Evolutionary conservation across 2,888 invertebrate genomes (phyloP), one percentile per base, ranked within the genome.

Genomic region (Caenorhabditis sp.): DNA sequence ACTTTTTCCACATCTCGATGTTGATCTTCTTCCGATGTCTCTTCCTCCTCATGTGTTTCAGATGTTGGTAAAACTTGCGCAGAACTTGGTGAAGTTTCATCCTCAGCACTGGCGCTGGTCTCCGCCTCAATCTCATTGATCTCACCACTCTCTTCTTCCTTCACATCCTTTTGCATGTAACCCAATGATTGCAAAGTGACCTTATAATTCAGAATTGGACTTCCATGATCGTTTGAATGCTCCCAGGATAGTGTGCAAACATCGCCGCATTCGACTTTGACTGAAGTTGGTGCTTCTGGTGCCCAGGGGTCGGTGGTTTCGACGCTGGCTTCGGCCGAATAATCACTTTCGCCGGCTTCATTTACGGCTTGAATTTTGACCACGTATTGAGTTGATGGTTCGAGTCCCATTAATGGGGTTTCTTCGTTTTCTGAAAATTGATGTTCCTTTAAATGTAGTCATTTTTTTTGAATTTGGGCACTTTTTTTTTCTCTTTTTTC

Each of bases 181-280:
- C 21, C 36, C 23, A 77, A 55, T 58, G 77, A 78, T 55, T 78
- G 77, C 12, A 78, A 65, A 3, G 62, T 49, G 50, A 80, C 62
- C 4, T 59, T 60, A 58, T 82, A 85, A 23, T 73, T 70, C 51
- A 72, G 73, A 37, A 85, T 66, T 4, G 65, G 62, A 8, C 77
- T 72, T 51, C 85, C 85, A 61, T 82, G 79, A 63, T 82, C 67
- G 49, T 84, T 83, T 37, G 84, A 83, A n/a, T 70, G 68, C 19
- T 62, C 58, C 85, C 85, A 85, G 3, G 77, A 74, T 19, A 84
- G 72, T 10, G 63, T 66, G 62, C 85, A 85, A 26, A 62, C 71
- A 14, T 76, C 76, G 4, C 76, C 76, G 31, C 84, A 82, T 24
- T 75, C 70, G 57, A 81, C 76, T 55, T 26, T 50, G 4, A 81